phyloP scores from a whole-genome alignment of 2,888 invertebrate species.

The Chrysolina oricalcia region DNA sequence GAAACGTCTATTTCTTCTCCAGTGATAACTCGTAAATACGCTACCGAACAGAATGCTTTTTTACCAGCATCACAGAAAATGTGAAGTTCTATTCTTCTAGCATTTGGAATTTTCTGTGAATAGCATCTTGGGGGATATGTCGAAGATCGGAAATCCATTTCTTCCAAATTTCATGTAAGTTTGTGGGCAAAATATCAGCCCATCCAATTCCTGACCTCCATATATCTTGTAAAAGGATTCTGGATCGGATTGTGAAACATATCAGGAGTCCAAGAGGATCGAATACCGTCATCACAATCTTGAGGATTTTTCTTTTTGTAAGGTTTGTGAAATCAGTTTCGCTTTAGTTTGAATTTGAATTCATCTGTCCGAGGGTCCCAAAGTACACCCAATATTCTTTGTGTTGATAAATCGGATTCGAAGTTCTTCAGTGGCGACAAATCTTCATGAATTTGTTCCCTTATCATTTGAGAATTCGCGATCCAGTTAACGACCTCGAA shows the following conservation, averaged over 20 bases:
- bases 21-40: slow-evolving; percentile 8
- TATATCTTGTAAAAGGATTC: slow-evolving; percentile 29
- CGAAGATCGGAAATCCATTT: background rate
- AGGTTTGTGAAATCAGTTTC: background rate
- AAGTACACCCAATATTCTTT: background rate
- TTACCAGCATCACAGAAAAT: slow-evolving; percentile 3
- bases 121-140: slow-evolving; percentile 10
- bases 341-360: background rate
- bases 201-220: slow-evolving; percentile 16
- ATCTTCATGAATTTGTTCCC: slow-evolving; percentile 9
- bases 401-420: background rate
- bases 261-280: slow-evolving; percentile 23
- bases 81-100: slow-evolving; percentile 11
- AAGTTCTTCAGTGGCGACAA: background rate
- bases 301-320: slow-evolving; percentile 26
- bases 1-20: slow-evolving; percentile 1
- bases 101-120: background rate
- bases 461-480: slow-evolving; percentile 6
- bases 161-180: slow-evolving; percentile 13
- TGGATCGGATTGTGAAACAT: slow-evolving; percentile 7
- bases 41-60: slow-evolving; percentile 1
- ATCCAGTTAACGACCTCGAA: slow-evolving; percentile 5
- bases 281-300: slow-evolving; percentile 11
- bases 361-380: background rate
- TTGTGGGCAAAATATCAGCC: background rate